Evolutionary conservation across 2,797 vertebrate species (phyloP).

Genomic region (Spea hammondii): DNA sequence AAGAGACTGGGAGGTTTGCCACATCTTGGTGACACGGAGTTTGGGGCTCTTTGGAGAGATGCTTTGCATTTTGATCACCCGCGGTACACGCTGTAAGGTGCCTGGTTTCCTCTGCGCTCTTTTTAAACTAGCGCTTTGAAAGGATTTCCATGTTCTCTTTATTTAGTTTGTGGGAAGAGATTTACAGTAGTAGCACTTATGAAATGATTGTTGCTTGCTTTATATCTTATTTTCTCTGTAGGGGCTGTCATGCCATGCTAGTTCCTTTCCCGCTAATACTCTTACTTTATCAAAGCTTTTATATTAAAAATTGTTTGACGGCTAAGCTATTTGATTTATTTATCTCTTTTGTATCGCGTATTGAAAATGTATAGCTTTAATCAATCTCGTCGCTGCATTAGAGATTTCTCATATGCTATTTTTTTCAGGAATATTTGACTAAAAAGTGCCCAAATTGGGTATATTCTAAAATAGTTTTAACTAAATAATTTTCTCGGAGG

Average conservation of each 20-base stretch:
- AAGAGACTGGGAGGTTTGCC: too few species aligned
- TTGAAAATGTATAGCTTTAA: neutral
- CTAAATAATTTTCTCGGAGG: too few species aligned
- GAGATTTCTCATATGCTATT: too few species aligned
- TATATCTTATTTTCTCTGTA: conserved; percentile 46
- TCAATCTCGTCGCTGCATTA: too few species aligned
- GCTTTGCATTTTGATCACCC: too few species aligned
- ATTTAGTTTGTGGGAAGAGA: conserved; percentile 39
- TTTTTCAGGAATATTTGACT: too few species aligned
- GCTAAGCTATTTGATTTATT: conserved; percentile 13
- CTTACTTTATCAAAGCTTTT: conserved; percentile 32
- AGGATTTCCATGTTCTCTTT: conserved; percentile 41
- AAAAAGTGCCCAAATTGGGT: too few species aligned
- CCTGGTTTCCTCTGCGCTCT: neutral
- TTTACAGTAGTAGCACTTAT: conserved; percentile 36
- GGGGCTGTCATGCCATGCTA: conserved; percentile 22
- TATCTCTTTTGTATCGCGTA: neutral
- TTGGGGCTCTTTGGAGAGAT: too few species aligned
- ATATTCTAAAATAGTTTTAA: too few species aligned
- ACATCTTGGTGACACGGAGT: too few species aligned
- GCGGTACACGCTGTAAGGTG: neutral
- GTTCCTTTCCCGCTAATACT: conserved; percentile 38
- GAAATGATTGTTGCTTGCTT: conserved; percentile 47
- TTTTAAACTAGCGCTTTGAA: neutral
- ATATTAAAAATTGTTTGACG: conserved; percentile 29